Percentiles rank a stretch among this genome's conserved stretches.
These are phyloP conservation scores for Bombylius major DNA, from an alignment of 2,888 invertebrate genomes.

Conservation along the genomic window DNA sequence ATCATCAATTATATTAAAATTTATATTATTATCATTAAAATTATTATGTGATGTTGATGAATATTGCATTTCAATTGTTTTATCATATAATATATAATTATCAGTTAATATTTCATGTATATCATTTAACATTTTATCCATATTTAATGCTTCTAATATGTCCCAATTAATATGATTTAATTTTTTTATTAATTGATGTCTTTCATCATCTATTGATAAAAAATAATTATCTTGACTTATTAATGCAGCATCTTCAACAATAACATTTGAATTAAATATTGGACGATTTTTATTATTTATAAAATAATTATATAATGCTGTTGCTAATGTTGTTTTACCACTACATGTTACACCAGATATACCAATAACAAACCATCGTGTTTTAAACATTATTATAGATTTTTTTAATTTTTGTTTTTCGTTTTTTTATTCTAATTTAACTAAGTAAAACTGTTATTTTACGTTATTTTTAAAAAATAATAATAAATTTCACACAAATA, in stretches of 20 bases:
- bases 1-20: no score
- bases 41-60: background rate
- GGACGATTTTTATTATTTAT: conserved; percentile 23
- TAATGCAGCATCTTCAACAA: conserved; percentile 37
- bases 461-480: no score
- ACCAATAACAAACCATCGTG: conserved; percentile 49
- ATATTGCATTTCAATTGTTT: background rate
- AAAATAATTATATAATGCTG: conserved; percentile 39
- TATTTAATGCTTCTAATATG: conserved; percentile 55
- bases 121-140: conserved; percentile 54
- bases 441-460: no score
- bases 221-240: conserved; percentile 71
- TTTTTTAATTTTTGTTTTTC: no score
- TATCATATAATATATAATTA: conserved; percentile 9
- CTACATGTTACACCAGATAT: conserved; percentile 73
- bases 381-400: background rate
- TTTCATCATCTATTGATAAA: conserved; percentile 48
- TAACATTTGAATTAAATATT: conserved; percentile 28
- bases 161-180: conserved; percentile 70
- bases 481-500: no score
- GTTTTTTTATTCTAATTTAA: no score
- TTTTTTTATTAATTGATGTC: conserved; percentile 48
- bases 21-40: background rate
- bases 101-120: conserved; percentile 36
- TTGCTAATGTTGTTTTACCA: conserved; percentile 66